A percentile compares a stretch with the other conserved stretches of the same genome.
Evolutionary conservation across 2,113 vertebrate genomes (phyloP).

Genomic region (Brachyhypopomus occidentalis): DNA sequence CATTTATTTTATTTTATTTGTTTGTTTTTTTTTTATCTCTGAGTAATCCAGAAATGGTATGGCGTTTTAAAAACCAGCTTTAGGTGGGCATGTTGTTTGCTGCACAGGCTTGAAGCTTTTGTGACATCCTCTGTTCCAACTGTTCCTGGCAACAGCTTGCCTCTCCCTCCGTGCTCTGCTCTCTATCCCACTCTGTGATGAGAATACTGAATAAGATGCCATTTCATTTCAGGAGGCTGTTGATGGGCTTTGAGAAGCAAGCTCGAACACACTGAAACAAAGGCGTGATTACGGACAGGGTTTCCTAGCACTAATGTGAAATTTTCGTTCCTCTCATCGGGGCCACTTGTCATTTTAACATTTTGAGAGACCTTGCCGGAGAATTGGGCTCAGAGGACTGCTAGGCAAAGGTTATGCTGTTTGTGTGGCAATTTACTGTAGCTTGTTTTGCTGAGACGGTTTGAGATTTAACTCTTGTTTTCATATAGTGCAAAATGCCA

Average conservation of each 20-base stretch:
- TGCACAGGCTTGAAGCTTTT: slow-evolving; percentile 57
- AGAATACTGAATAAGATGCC: slow-evolving; percentile 81
- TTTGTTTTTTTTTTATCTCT: not conserved
- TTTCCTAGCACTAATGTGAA: slow-evolving; percentile 36
- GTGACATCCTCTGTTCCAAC: slow-evolving; percentile 69
- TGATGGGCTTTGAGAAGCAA: slow-evolving; percentile 71
- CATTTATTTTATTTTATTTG: too few species aligned
- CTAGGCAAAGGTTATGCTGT: slow-evolving; percentile 17
- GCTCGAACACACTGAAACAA: slow-evolving; percentile 61
- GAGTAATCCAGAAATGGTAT: not conserved
- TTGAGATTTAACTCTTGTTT: slow-evolving; percentile 15
- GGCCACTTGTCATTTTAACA: slow-evolving; percentile 18
- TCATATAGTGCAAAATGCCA: not conserved
- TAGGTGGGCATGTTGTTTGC: slow-evolving; percentile 47
- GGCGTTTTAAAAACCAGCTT: slow-evolving; percentile 23
- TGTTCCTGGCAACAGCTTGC: slow-evolving; percentile 71
- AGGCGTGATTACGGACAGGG: slow-evolving; percentile 50
- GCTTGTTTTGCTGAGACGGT: slow-evolving; percentile 1
- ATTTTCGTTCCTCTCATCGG: slow-evolving; percentile 18
- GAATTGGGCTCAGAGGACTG: slow-evolving; percentile 16
- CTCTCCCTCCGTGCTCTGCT: slow-evolving; percentile 60
- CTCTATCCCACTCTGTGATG: slow-evolving; percentile 73
- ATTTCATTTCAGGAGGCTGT: slow-evolving; percentile 78
- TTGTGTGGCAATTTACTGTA: slow-evolving; percentile 28
- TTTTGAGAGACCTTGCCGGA: slow-evolving; percentile 26